A percentile compares a stretch with the other conserved stretches of the same genome.
These are phyloP conservation scores for Hirundo rustica DNA, from an alignment of 2,797 vertebrate species.

Conservation along the genomic window DNA sequence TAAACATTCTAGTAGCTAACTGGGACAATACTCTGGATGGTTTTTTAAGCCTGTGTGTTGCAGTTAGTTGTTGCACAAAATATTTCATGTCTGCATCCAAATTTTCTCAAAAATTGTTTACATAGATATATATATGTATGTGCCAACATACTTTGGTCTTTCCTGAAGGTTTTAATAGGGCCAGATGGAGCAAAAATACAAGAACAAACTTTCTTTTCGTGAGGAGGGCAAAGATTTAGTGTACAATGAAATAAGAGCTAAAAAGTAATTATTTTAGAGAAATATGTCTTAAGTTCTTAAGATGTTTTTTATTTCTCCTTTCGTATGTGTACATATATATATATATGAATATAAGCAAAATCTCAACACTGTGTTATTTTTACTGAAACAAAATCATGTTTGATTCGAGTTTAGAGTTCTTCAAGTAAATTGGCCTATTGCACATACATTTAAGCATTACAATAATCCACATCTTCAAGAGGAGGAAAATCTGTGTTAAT, in stretches of 20 bases:
- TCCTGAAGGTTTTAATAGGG: neutral
- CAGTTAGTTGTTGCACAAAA: neutral
- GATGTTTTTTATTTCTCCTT: neutral
- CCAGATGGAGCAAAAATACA: neutral
- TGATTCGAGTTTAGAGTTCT: neutral
- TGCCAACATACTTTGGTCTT: neutral
- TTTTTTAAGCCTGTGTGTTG: neutral
- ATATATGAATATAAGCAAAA: neutral
- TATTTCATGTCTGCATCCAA: neutral
- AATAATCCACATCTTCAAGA: neutral
- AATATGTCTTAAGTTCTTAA: neutral
- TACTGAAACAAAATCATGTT: neutral
- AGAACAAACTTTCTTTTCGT: neutral
- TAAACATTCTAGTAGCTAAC: neutral
- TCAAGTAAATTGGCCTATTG: neutral
- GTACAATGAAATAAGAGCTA: constrained; percentile 24
- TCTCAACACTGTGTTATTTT: neutral
- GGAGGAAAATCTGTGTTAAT: neutral
- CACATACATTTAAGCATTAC: neutral
- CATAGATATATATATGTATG: neutral
- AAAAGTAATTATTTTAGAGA: neutral
- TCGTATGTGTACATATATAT: neutral
- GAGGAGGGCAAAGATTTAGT: neutral
- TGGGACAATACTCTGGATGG: neutral
- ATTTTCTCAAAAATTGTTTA: neutral